Base-by-base conservation (phyloP, 2,113 vertebrate species). In the Chroicocephalus ridibundus region DNA sequence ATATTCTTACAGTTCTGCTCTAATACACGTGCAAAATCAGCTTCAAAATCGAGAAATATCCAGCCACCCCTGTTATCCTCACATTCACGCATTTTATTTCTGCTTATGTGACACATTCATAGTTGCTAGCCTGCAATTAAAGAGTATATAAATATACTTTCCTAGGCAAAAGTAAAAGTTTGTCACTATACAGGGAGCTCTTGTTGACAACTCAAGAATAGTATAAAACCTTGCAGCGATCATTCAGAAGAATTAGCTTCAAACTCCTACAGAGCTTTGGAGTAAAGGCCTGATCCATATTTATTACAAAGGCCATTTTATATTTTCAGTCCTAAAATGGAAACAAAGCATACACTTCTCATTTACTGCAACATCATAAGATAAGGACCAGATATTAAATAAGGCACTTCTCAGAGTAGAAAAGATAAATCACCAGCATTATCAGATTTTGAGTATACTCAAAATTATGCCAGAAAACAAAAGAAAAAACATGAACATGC, bases 41-140 rank as follows among this genome's bases (percentile, higher is more conserved):
- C 88, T 97, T 96, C 94, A 96, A 95, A 97, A 96, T 57, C 57
- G 72, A 95, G 86, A 94, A 95, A 95, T 84, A 97, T 16, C 38
- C 62, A 92, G 51, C 21, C 64, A 89, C 32, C 31, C 34, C 46
- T 27, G 15, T 60, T 79, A 94, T 82, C 54, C 62, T 76, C 83
- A 91, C 29, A 93, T 72, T 66, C 27, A n/a, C 20, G 14, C 40
- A 83, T 68, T 95, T 94, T 68, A 95, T 74, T 95, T 95, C 86
- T 96, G 96, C 94, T 93, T 90, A 91, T 40, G 29, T 6, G 6
- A 93, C 69, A 91, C n/a, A 91, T 75, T 82, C 46, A 74, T 79
- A 78, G 51, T 47, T 71, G 71, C 75, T 34, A 96, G 71, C 7
- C 44, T 88, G 68, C 68, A 93, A 86, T 88, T 94, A 91, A 86